Conservation (phyloP, 2,888 invertebrate genomes). For the Lasioglossum marginatum region DNA sequence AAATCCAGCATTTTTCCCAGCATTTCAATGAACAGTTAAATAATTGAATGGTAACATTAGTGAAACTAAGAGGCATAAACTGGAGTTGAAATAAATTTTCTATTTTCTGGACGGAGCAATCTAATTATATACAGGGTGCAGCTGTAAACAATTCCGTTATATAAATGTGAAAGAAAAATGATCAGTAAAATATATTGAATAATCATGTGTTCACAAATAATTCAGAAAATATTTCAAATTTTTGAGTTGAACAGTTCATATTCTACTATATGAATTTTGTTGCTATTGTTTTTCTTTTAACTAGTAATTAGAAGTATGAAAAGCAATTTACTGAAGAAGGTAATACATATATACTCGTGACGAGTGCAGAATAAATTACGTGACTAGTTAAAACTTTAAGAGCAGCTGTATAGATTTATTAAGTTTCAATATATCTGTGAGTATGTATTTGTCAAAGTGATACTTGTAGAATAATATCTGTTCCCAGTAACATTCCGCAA, state of each 20-base stretch:
- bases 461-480: constrained; percentile 39
- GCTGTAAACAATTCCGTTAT: constrained; percentile 42
- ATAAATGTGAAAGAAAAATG: constrained; percentile 36
- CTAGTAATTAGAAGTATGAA: background rate
- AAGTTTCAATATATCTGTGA: constrained; percentile 47
- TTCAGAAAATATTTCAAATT: constrained; percentile 35
- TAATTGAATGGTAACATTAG: constrained; percentile 25
- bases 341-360: constrained; percentile 21
- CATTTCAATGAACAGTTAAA: constrained; percentile 78
- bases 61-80: constrained; percentile 32
- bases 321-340: constrained; percentile 27
- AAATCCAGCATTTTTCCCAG: constrained; percentile 81
- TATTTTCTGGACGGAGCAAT: constrained; percentile 57
- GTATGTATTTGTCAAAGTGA: constrained; percentile 38
- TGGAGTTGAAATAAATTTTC: constrained; percentile 52
- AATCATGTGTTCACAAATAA: constrained; percentile 56
- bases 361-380: constrained; percentile 27
- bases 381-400: constrained; percentile 34
- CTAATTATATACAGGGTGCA: constrained; percentile 59
- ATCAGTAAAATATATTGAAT: constrained; percentile 44
- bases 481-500: constrained; percentile 62
- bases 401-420: constrained; percentile 53
- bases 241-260: constrained; percentile 26
- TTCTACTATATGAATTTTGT: constrained; percentile 20
- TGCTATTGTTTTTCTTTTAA: constrained; percentile 21